Evolutionary conservation across 2,113 vertebrate species (phyloP).

Genomic region (Sus scrofa): T2T-Sscrofa CM000825.6:18303001-18303500

Average conservation of each 20-base stretch:
- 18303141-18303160: conserved; percentile 87
- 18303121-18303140: conserved; percentile 78
- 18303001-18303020: neutral
- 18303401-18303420: no score
- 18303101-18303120: conserved; percentile 73
- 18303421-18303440: no score
- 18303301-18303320: neutral
- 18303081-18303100: conserved; percentile 81
- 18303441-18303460: no score
- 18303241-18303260: conserved; percentile 84
- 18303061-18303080: conserved; percentile 85
- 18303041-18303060: conserved; percentile 64
- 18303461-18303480: no score
- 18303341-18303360: neutral
- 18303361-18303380: neutral
- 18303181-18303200: conserved; percentile 55
- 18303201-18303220: conserved; percentile 76
- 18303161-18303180: conserved; percentile 85
- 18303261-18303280: conserved; percentile 79
- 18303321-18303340: neutral
- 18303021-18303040: fast-evolving
- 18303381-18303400: neutral
- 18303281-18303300: neutral
- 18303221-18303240: conserved; percentile 83
- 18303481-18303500: no score